Base-by-base conservation (phyloP, 2,113 vertebrate genomes). In the Amphiprion percula region DNA sequence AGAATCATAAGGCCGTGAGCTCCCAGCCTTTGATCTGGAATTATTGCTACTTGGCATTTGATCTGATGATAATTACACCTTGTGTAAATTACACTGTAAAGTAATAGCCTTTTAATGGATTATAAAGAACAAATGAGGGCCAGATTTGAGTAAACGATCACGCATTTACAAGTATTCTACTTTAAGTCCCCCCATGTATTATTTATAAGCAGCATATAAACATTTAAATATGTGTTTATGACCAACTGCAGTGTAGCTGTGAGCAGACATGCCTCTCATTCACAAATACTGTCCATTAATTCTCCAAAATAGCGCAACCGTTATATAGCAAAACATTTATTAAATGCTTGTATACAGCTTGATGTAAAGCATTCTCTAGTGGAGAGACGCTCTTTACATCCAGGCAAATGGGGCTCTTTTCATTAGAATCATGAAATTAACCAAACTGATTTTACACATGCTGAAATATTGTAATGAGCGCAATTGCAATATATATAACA, bases 21-120 rank as follows among this genome's bases (percentile, higher is more conserved):
- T 53, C 8, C 3, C 44, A 71, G 55, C 50, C 49, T 74, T 70
- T 62, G 47, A 70, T 58, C 37, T 60, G n/a, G 16, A 68, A 53
- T 41, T 52, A 52, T 41, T 65, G n/a, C 16, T 50, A 47, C 10
- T 26, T 30, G n/a, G 16, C 52, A 47, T 7, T 26, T 30, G 23
- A 58, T 54, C 17, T 14, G 41, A 15, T 77, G 21, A 23, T 47
- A 19, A 49, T 7, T 54, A 16, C 37, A 39, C 4, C 1, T 15
- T 47, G 64, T 39, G 44, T 33, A 58, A 53, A 23, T 28, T 6
- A 23, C 11, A 1, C 0, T 6, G 26, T 49, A 46, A 52, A 59
- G 33, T 44, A 61, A 52, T 41, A 23, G 23, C 30, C 15, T 41
- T 2, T 53, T 60, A 58, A 56, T 63, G n/a, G 9, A 62, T 80